Conservation (phyloP, 2,113 vertebrate species). For the Spilogale gracilis region DNA sequence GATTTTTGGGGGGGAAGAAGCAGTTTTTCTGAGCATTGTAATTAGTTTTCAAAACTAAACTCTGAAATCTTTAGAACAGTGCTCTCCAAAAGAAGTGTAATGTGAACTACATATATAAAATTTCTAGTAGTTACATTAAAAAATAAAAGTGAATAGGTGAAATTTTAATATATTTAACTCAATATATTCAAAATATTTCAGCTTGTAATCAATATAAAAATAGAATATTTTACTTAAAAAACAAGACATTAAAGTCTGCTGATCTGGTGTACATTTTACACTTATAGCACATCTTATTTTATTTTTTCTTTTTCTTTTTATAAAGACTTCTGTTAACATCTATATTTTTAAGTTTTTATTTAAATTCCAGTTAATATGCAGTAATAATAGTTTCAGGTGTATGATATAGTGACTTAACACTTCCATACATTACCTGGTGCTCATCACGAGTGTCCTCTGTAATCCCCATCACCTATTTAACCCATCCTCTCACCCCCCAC, state of each 20-base stretch:
- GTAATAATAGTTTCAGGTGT: not conserved
- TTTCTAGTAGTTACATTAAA: not conserved
- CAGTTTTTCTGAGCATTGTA: not conserved
- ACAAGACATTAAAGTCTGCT: not conserved
- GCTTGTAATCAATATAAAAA: not conserved
- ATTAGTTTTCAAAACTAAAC: not conserved
- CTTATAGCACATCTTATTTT: not conserved
- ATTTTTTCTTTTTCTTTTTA: not conserved
- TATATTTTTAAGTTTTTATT: not conserved
- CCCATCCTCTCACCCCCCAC: not conserved
- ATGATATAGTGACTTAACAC: not conserved
- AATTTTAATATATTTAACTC: slow-evolving; percentile 8
- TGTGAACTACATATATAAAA: not conserved
- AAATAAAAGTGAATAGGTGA: not conserved
- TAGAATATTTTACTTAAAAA: not conserved
- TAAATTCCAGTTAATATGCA: not conserved
- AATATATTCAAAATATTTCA: slow-evolving; percentile 5
- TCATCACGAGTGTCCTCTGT: not conserved
- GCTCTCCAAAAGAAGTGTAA: not conserved
- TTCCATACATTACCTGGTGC: not conserved
- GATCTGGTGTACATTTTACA: not conserved
- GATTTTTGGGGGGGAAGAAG: not conserved
- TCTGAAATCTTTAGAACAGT: not conserved
- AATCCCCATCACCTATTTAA: not conserved
- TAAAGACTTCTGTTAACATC: not conserved